phyloP scores from a whole-genome alignment of 2,888 invertebrate genomes.

The Conchocele bisecta region DNA sequence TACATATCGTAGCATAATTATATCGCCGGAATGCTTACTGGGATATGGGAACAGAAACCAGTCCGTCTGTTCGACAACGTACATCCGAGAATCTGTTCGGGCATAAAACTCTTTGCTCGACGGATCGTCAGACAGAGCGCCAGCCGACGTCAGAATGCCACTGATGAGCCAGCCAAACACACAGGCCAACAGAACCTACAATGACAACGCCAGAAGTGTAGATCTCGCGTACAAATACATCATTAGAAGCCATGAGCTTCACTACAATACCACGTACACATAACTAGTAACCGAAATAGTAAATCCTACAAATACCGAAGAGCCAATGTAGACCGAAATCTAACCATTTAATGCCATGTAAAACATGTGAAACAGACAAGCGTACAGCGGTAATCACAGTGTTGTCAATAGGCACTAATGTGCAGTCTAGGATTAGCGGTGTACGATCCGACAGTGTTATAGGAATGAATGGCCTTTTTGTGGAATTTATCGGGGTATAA shows the following conservation, averaged over 20 bases:
- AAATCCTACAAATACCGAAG: neutral
- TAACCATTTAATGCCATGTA: neutral
- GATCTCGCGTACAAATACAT: neutral
- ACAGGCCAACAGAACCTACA: constrained; percentile 62
- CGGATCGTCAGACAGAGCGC: constrained; percentile 80
- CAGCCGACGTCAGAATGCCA: constrained; percentile 57
- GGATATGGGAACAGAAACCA: constrained; percentile 85
- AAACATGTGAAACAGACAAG: too few species aligned
- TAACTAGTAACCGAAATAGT: neutral
- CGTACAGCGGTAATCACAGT: too few species aligned
- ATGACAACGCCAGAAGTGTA: neutral
- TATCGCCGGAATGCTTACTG: constrained; percentile 42
- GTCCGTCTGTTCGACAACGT: constrained; percentile 53
- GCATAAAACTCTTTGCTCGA: constrained; percentile 70
- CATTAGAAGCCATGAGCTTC: neutral
- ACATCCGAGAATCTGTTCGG: constrained; percentile 63
- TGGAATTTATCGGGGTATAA: too few species aligned
- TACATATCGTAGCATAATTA: too few species aligned
- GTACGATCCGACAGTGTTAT: too few species aligned
- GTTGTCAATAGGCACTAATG: too few species aligned
- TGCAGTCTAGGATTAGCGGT: too few species aligned
- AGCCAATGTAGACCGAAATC: neutral
- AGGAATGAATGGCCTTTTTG: too few species aligned
- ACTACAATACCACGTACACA: neutral
- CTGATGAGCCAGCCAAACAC: constrained; percentile 61